Percentiles rank a stretch among this genome's conserved stretches.
Evolutionary conservation across 2,797 vertebrate species (phyloP).

Genomic region (Etheostoma perlongum): DNA sequence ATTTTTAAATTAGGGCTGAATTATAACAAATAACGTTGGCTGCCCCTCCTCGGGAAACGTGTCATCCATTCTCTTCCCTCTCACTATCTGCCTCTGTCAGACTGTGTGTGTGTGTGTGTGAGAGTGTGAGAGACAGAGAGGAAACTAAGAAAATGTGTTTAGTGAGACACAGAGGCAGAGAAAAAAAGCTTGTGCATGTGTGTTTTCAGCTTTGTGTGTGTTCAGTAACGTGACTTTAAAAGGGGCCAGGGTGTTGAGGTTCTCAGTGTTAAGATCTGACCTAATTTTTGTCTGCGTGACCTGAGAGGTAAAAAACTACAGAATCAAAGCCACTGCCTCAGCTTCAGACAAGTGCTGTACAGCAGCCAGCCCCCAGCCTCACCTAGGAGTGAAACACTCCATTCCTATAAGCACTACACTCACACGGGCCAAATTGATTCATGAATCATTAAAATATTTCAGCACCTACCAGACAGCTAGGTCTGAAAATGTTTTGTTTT

Average conservation of each 20-base stretch:
- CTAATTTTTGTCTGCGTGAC: slow-evolving; percentile 49
- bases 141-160: slow-evolving; percentile 13
- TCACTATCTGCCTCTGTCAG: slow-evolving; percentile 38
- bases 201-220: slow-evolving; percentile 29
- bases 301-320: slow-evolving; percentile 49
- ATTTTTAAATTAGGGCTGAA: slow-evolving; percentile 82
- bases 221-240: slow-evolving; percentile 53
- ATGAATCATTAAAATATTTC: slow-evolving; percentile 79
- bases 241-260: slow-evolving; percentile 37
- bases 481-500: slow-evolving; percentile 65
- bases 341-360: slow-evolving; percentile 40
- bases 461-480: slow-evolving; percentile 58
- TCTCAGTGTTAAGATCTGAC: slow-evolving; percentile 40
- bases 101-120: slow-evolving; percentile 9
- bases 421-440: slow-evolving; percentile 67
- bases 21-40: slow-evolving; percentile 80
- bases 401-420: slow-evolving; percentile 62
- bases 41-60: slow-evolving; percentile 57
- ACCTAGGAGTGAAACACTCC: slow-evolving; percentile 49
- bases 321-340: slow-evolving; percentile 42
- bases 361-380: slow-evolving; percentile 25
- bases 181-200: slow-evolving; percentile 21
- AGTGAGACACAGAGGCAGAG: slow-evolving; percentile 4
- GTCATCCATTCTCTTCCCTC: slow-evolving; percentile 58
- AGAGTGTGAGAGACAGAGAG: background rate